phyloP scores from a whole-genome alignment of 2,797 vertebrate genomes.

The Lepidocolaptes lacrymiger region DNA sequence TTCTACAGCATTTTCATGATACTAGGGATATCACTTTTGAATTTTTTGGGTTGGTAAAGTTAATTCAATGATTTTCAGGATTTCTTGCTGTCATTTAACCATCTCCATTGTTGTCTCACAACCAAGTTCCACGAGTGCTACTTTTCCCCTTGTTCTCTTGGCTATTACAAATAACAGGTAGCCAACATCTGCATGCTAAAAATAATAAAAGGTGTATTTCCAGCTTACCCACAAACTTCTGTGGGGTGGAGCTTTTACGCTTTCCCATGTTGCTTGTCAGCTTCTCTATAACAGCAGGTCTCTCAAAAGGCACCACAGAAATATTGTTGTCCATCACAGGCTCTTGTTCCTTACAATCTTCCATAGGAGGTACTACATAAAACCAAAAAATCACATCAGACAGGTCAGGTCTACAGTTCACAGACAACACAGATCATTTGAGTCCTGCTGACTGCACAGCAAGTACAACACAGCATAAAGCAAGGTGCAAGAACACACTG shows the following conservation, averaged over 20 bases:
- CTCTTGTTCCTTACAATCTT: constrained; percentile 88
- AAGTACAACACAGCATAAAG: neutral
- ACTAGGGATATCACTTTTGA: neutral
- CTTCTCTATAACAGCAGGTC: constrained; percentile 96
- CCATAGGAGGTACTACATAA: constrained; percentile 85
- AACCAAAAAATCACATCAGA: constrained; percentile 77
- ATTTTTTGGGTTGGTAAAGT: neutral
- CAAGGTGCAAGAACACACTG: neutral
- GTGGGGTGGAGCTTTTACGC: constrained; percentile 98
- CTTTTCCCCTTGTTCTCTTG: neutral
- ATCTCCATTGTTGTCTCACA: neutral
- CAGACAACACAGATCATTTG: neutral
- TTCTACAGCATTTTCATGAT: neutral
- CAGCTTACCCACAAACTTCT: constrained; percentile 97
- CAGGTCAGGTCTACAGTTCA: constrained; percentile 59
- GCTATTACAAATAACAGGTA: neutral
- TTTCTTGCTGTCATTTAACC: neutral
- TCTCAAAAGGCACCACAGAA: constrained; percentile 88
- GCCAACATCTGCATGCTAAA: neutral
- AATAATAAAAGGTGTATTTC: constrained; percentile 58
- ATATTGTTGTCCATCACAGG: constrained; percentile 87
- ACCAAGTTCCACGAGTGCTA: neutral
- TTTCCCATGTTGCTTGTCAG: constrained; percentile 94
- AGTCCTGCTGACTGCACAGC: neutral
- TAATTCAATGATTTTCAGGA: neutral